Evolutionary conservation across 2,113 vertebrate species (phyloP).

Genomic region (Thymallus thymallus): DNA sequence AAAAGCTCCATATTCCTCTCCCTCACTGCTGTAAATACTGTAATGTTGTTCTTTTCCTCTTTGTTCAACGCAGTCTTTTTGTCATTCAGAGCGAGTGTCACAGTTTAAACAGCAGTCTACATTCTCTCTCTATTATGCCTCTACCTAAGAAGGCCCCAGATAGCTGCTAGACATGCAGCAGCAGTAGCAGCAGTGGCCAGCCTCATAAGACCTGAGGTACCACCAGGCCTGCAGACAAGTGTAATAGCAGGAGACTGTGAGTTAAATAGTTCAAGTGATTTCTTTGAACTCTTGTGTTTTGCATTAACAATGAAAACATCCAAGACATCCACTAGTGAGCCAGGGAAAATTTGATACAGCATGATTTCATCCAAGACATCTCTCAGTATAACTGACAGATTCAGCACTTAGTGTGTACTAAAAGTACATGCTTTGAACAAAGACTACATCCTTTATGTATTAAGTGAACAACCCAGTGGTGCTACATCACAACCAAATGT

Average conservation of each 20-base stretch:
- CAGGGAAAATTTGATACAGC: background rate
- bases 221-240: background rate
- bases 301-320: too few species aligned
- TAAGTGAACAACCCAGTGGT: background rate
- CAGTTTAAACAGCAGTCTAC: slow-evolving; percentile 18
- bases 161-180: slow-evolving; percentile 25
- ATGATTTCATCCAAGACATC: too few species aligned
- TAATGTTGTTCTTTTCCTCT: slow-evolving; percentile 33
- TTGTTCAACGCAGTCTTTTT: slow-evolving; percentile 27
- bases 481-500: background rate
- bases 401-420: too few species aligned
- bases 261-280: too few species aligned
- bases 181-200: slow-evolving; percentile 1
- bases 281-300: too few species aligned
- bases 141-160: slow-evolving; percentile 23
- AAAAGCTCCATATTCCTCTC: background rate
- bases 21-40: slow-evolving; percentile 38
- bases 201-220: background rate
- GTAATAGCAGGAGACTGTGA: too few species aligned
- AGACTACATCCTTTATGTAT: background rate
- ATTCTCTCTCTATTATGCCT: slow-evolving; percentile 21
- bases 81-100: background rate
- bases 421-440: background rate
- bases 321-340: background rate
- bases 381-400: background rate